Conservation (phyloP, 2,113 vertebrate species). For the Rhinoderma darwinii region DNA sequence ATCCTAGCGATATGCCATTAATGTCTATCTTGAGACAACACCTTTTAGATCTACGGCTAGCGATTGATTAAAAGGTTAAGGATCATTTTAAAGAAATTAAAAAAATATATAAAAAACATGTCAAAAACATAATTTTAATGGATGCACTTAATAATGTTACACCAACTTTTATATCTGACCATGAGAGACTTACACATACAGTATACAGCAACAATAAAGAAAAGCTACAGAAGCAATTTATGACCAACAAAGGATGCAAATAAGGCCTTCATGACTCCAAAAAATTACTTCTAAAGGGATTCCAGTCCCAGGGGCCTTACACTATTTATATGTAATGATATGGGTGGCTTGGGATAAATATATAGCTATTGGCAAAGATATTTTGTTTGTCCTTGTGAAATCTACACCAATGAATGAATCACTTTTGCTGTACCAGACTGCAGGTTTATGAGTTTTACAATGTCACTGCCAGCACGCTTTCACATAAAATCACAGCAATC, state of each 20-base stretch:
- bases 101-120: too few species aligned
- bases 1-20: too few species aligned
- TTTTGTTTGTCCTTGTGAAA: slow-evolving; percentile 16
- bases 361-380: slow-evolving; percentile 13
- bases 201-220: neutral
- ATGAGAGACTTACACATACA: neutral
- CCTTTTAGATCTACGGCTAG: too few species aligned
- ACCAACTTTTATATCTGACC: neutral
- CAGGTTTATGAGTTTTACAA: too few species aligned
- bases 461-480: too few species aligned
- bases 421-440: neutral
- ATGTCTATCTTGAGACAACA: too few species aligned
- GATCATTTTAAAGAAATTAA: too few species aligned
- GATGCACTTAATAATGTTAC: neutral
- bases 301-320: neutral
- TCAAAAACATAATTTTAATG: too few species aligned
- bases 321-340: neutral
- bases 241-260: neutral
- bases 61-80: too few species aligned
- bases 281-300: neutral
- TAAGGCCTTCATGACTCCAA: neutral
- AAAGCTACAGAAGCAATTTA: neutral
- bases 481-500: too few species aligned
- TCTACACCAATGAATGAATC: slow-evolving; percentile 6
- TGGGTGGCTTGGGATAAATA: neutral